phyloP scores from a whole-genome alignment of 2,113 vertebrate genomes.

The Burhinus bistriatus region DNA sequence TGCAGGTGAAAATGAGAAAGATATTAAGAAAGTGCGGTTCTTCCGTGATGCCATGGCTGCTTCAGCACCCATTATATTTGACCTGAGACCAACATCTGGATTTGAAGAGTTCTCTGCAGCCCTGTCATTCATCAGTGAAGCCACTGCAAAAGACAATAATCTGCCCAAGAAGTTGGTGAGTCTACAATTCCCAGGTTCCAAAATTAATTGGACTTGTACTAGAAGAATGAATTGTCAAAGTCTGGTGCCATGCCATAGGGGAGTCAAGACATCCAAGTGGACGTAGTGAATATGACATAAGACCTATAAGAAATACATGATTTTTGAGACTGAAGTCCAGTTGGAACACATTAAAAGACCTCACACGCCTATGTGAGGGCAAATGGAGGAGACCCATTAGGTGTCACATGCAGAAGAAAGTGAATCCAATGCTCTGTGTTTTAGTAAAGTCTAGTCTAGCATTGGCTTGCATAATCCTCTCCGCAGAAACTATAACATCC shows the following conservation, averaged over 20 bases:
- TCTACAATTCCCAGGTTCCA: neutral
- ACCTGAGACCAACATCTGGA: neutral
- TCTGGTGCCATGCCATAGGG: neutral
- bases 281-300: neutral
- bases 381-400: neutral
- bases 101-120: neutral
- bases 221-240: neutral
- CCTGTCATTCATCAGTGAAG: neutral
- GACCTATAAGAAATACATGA: neutral
- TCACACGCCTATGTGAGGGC: neutral
- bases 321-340: neutral
- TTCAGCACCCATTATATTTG: neutral
- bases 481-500: neutral
- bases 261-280: neutral
- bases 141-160: neutral
- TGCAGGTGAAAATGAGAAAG: neutral
- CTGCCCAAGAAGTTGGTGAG: neutral
- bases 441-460: neutral
- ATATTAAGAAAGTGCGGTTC: neutral
- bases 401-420: neutral
- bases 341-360: neutral
- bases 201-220: neutral
- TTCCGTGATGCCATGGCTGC: neutral
- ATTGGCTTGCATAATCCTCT: neutral
- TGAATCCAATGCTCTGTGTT: neutral